Evolutionary conservation across 2,888 invertebrate species (phyloP).

Genomic region (Pyrrhosoma nymphula): DNA sequence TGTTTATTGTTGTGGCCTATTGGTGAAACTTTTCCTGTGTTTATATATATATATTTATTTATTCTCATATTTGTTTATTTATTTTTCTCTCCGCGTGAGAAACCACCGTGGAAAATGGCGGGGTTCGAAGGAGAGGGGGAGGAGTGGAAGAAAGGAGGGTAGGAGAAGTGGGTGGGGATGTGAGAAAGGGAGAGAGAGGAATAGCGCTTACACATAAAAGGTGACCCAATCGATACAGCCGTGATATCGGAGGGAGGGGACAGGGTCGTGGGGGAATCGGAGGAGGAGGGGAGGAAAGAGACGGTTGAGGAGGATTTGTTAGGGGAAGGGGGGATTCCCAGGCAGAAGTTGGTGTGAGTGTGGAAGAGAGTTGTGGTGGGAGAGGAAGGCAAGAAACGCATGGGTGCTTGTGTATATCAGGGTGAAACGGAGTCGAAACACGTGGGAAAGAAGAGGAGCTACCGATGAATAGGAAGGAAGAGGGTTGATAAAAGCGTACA

Average conservation of each 20-base stretch:
- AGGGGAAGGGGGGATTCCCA: background rate
- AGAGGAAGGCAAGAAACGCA: background rate
- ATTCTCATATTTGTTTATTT: too few species aligned
- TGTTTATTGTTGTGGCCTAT: too few species aligned
- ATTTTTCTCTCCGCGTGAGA: background rate
- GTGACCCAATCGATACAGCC: conserved; percentile 55
- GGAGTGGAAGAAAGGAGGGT: background rate
- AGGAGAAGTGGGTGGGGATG: too few species aligned
- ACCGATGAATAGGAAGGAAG: too few species aligned
- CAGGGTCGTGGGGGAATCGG: background rate
- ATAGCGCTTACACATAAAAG: conserved; percentile 54
- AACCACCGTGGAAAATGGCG: background rate
- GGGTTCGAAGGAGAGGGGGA: background rate
- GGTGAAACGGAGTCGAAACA: too few species aligned
- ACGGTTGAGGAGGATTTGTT: background rate
- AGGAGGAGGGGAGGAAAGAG: background rate
- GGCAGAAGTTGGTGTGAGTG: background rate
- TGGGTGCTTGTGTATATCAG: background rate
- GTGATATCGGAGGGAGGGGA: conserved; percentile 50
- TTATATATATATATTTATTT: too few species aligned
- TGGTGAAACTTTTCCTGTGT: too few species aligned
- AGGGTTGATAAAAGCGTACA: too few species aligned
- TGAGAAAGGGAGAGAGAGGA: background rate
- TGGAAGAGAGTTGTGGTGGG: background rate
- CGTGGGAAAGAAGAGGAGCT: too few species aligned